Evolutionary conservation across 2,888 invertebrate genomes (phyloP), one percentile per base, ranked within the genome.

Genomic region (Atherix ibis): DNA sequence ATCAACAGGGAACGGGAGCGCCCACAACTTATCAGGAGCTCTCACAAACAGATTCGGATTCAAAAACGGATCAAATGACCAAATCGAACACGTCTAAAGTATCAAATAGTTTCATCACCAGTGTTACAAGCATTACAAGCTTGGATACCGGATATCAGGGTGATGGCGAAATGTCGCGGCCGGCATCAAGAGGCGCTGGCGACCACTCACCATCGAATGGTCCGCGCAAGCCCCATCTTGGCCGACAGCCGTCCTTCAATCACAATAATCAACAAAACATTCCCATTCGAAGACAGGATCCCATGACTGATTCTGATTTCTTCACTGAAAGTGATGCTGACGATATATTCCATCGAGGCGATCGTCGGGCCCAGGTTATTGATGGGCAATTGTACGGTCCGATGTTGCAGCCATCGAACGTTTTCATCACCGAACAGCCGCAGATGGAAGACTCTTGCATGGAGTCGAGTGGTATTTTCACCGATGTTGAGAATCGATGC

Each of bases 71-170:
- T 34, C 50, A 49, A 41, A 66, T 67, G 45, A 64, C 65, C 6
- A 74, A 74, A 53, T 72, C 73, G 3, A 67, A 65, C 53, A 69
- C 66, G 15, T 71, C 70, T 27, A 75, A 76, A 59, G 71, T 76
- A 9, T 73, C 73, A 5, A 78, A 70, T 46, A 81, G 81, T 54
- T 83, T 84, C 50, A 77, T 85, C 14, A 84, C 83, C 3, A 84
- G 85, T 50, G 80, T 85, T 13, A 85, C 85, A n/a, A 85, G 87
- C 53, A 84, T 85, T 40, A 83, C 84, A 18, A 91, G 89, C 58
- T 67, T 88, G 44, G 91, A 92, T 58, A 82, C 79, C n/a, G 91
- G 92, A 27, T 91, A 89, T 62, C 89, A 88, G 62, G 89, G 89
- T 8, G 85, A 85, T 59, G 85, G 85, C 4, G 85, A 85, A 63